Evolutionary conservation across 2,888 invertebrate genomes (phyloP), one percentile per base, ranked within the genome.

Genomic region (Troides helena): DNA sequence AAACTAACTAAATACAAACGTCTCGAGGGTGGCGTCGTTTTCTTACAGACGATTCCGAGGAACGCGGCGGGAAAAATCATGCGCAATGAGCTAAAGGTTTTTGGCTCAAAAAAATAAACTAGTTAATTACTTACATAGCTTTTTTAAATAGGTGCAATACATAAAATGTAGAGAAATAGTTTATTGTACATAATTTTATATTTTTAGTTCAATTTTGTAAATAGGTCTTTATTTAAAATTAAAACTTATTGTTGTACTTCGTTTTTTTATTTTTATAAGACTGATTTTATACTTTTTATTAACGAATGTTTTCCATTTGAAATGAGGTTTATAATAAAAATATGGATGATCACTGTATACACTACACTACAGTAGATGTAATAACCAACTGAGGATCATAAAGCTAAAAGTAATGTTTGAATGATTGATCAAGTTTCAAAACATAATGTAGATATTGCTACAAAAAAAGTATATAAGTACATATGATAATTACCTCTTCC

Each of bases 21-120:
- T 77, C 86, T 97, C 30, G 93, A 95, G 66, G 96, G 95, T 1
- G 96, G 96, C 1, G 94, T 97, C 4, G 89, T 93, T 62, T 95
- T 97, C 81, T 86, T 96, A 30, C 94, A 95, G 2, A 76, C 90
- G 1, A 95, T 97, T 77, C 97, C 97, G 0, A 95, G 96, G 81
- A 96, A 96, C 76, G 94, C 94, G 0, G 94, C 96, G 4, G 97
- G 97, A 6, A 97, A 97, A 88, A 96, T 97, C 60, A 84, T 96
- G 80, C 93, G 96, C 74, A 94, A 95, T 73, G 94, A 95, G 86
- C 89, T 96, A 17, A 95, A 94, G 89, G 92, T 93, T 63, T 80
- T 92, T 46, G 86, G 89, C 36, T 74, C 66, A 23, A 80, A 81
- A 71, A 76, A 76, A 70, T 73, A 71, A 75, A 50, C 8, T 53